Evolutionary conservation across 2,113 vertebrate genomes (phyloP).

Genomic region (Brachyistius frenatus): DNA sequence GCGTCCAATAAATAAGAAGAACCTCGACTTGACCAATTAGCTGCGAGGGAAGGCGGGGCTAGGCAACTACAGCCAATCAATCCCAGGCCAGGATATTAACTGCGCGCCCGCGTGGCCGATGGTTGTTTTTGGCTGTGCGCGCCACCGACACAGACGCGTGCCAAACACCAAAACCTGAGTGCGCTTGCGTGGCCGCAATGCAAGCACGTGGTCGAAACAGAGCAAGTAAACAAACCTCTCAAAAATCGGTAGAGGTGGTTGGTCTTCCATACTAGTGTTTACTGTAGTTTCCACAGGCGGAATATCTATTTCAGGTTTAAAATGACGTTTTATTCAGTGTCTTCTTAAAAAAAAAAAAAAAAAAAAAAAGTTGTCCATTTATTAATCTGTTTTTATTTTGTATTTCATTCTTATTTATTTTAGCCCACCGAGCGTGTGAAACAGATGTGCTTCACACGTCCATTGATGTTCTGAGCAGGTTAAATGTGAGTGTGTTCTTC

Average conservation of each 20-base stretch:
- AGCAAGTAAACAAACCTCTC: constrained; percentile 74
- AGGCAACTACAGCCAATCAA: constrained; percentile 61
- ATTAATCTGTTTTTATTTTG: no score
- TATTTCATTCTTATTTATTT: no score
- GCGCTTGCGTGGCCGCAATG: constrained; percentile 65
- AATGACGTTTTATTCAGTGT: not conserved
- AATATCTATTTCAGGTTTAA: not conserved
- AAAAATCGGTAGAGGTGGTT: constrained; percentile 15
- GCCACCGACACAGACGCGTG: constrained; percentile 66
- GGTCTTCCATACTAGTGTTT: not conserved
- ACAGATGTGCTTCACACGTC: no score
- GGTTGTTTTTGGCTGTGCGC: constrained; percentile 78
- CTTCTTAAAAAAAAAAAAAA: no score
- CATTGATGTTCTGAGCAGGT: no score
- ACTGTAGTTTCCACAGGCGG: no score
- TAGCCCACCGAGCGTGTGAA: no score
- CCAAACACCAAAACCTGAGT: constrained; percentile 14
- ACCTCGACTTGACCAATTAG: constrained; percentile 46
- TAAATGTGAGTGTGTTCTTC: not conserved
- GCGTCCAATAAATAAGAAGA: constrained; percentile 67
- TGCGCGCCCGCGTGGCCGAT: constrained; percentile 53
- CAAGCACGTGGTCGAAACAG: constrained; percentile 76
- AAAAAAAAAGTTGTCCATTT: no score
- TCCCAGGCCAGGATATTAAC: not conserved
- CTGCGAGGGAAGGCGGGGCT: constrained; percentile 13